Evolutionary conservation across 2,888 invertebrate genomes (phyloP).

Genomic region (Synergus itoensis): DNA sequence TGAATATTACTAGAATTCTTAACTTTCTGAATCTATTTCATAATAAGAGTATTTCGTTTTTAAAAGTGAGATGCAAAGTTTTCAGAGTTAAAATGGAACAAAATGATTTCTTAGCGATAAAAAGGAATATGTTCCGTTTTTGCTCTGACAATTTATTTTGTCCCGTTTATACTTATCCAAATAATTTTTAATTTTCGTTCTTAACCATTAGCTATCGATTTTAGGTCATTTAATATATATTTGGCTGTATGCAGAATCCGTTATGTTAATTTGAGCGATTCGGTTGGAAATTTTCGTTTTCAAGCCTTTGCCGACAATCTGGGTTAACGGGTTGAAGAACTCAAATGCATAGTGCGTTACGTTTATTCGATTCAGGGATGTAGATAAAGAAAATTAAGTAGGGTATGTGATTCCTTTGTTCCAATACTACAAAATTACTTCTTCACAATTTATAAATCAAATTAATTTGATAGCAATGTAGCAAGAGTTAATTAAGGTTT

Average conservation of each 20-base stretch:
- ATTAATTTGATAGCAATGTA: neutral
- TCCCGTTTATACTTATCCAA: no score
- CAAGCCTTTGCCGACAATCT: neutral
- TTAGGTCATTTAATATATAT: neutral
- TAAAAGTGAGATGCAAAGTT: no score
- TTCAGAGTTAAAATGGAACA: no score
- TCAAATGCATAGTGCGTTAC: constrained; percentile 34
- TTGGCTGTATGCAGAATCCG: neutral
- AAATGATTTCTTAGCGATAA: no score
- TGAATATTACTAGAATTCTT: neutral
- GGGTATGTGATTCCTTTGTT: constrained; percentile 41
- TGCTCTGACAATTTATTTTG: no score
- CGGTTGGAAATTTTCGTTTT: constrained; percentile 10
- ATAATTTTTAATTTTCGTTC: no score
- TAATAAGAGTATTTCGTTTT: no score
- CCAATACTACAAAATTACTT: constrained; percentile 4
- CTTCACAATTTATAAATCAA: neutral
- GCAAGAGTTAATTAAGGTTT: neutral
- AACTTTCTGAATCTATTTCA: neutral
- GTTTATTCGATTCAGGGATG: constrained; percentile 29
- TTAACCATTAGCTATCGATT: no score
- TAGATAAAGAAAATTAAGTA: constrained; percentile 35
- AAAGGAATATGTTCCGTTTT: no score
- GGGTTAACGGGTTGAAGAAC: constrained; percentile 40
- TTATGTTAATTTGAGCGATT: constrained; percentile 5